phyloP scores from a whole-genome alignment of 2,113 vertebrate species.

The Centropus bengalensis region DNA sequence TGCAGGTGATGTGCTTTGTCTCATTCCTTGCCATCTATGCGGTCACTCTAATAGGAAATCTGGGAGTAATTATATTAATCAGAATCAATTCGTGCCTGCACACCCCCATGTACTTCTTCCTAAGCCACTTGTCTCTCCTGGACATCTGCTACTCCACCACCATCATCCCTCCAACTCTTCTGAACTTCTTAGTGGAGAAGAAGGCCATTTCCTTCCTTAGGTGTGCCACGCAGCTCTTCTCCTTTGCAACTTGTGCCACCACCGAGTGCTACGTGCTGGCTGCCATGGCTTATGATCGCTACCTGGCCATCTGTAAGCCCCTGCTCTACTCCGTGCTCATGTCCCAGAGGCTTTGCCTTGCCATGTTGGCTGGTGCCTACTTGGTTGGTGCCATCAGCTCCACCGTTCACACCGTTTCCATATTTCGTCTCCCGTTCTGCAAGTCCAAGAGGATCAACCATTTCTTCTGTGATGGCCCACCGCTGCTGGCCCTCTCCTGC shows the following conservation, averaged over 20 bases:
- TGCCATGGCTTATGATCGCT: constrained; percentile 47
- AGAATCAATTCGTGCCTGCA: neutral
- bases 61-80: constrained; percentile 4
- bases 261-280: constrained; percentile 37
- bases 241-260: neutral
- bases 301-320: constrained; percentile 32
- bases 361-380: constrained; percentile 12
- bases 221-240: constrained; percentile 34
- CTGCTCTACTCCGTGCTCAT: constrained; percentile 32
- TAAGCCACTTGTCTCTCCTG: constrained; percentile 33
- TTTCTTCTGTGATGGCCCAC: constrained; percentile 32
- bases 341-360: neutral
- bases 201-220: neutral
- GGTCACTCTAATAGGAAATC: constrained; percentile 24
- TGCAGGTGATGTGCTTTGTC: neutral
- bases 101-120: constrained; percentile 47
- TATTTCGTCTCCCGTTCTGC: neutral
- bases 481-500: constrained; percentile 15
- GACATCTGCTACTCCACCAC: constrained; percentile 17
- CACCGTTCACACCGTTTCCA: neutral
- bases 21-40: neutral
- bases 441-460: neutral
- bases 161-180: constrained; percentile 11
- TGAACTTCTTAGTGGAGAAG: neutral
- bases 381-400: constrained; percentile 7